Conservation (phyloP, 2,888 invertebrate genomes). For the Drosophila buzzatii region DNA sequence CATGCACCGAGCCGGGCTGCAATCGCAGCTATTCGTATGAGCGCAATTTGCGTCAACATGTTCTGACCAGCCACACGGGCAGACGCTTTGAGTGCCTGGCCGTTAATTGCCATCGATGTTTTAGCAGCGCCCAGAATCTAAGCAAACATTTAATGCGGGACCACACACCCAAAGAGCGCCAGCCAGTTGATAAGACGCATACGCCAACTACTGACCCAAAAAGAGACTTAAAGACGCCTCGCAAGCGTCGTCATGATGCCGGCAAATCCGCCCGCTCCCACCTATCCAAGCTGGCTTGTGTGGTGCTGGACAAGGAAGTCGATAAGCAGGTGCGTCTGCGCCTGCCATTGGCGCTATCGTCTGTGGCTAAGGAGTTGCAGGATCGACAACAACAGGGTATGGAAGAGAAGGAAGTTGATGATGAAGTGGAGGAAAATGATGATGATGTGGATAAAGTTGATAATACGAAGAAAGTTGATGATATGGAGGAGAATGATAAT, state of each 20-base stretch:
- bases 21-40: conserved; percentile 86
- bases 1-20: conserved; percentile 84
- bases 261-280: conserved; percentile 74
- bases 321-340: conserved; percentile 74
- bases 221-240: conserved; percentile 10
- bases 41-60: conserved; percentile 87
- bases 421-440: not conserved
- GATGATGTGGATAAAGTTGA: not conserved
- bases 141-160: conserved; percentile 69
- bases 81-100: conserved; percentile 86
- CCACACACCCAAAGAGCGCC: conserved; percentile 41
- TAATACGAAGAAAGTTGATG: no score
- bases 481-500: no score
- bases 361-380: conserved; percentile 35
- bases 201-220: not conserved
- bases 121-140: conserved; percentile 79
- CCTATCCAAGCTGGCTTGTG: conserved; percentile 73
- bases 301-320: conserved; percentile 67
- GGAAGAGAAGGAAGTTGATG: not conserved
- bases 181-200: not conserved
- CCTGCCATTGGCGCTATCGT: conserved; percentile 52
- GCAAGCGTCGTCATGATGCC: conserved; percentile 80
- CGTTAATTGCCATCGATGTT: conserved; percentile 67
- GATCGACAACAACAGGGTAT: not conserved
- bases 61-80: conserved; percentile 86